Evolutionary conservation across 2,797 vertebrate genomes (phyloP).

Genomic region (Pelodytes ibericus): DNA sequence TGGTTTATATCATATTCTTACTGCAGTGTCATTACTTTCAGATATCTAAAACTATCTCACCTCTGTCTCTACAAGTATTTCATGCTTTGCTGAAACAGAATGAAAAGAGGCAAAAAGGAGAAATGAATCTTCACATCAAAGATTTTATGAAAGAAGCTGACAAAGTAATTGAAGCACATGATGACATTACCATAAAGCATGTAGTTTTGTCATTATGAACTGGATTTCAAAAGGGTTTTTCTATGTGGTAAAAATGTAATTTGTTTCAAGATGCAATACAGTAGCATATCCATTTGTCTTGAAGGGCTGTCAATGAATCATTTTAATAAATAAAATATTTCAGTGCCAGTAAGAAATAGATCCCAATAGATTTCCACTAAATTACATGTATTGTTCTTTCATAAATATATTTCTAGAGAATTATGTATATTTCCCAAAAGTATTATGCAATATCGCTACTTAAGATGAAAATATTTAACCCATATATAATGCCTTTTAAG

Average conservation of each 20-base stretch:
- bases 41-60: background rate
- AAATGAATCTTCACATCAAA: slow-evolving; percentile 16
- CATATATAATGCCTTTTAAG: too few species aligned
- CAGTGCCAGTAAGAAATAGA: background rate
- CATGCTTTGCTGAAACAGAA: slow-evolving; percentile 15
- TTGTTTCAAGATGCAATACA: slow-evolving; percentile 17
- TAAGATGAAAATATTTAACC: too few species aligned
- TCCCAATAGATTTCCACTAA: slow-evolving; percentile 12
- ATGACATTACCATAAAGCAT: slow-evolving; percentile 23
- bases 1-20: background rate
- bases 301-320: slow-evolving; percentile 17
- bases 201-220: slow-evolving; percentile 27
- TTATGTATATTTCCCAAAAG: background rate
- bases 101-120: background rate
- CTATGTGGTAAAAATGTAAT: slow-evolving; percentile 4
- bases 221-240: slow-evolving; percentile 31
- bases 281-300: slow-evolving; percentile 27
- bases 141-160: slow-evolving; percentile 32
- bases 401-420: slow-evolving; percentile 13
- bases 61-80: background rate
- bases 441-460: background rate
- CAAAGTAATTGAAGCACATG: slow-evolving; percentile 37
- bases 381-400: slow-evolving; percentile 13
- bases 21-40: background rate
- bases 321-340: slow-evolving; percentile 24